phyloP scores from a whole-genome alignment of 2,888 invertebrate genomes.

The Cetonia aurata region DNA sequence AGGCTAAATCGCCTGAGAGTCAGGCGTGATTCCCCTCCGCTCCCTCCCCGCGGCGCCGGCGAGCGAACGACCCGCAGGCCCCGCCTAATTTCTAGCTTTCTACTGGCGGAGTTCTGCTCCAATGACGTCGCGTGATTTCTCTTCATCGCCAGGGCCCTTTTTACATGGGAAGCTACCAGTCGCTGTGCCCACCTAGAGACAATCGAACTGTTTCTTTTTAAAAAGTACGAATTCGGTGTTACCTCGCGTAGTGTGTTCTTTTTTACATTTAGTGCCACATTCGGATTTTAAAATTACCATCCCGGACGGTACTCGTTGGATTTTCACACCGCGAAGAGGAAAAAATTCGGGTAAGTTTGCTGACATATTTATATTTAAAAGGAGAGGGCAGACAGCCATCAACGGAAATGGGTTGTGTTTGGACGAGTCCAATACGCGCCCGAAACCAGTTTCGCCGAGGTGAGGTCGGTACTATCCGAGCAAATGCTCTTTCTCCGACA shows the following conservation, averaged over 20 bases:
- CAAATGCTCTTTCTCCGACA: constrained; percentile 35
- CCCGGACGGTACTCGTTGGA: neutral
- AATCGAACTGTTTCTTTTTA: constrained; percentile 50
- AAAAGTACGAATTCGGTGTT: constrained; percentile 46
- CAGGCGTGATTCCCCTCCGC: constrained; percentile 29
- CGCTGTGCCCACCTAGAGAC: constrained; percentile 55
- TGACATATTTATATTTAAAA: constrained; percentile 36
- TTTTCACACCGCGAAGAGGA: neutral
- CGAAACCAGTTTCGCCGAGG: constrained; percentile 58
- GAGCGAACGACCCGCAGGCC: constrained; percentile 48
- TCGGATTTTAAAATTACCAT: constrained; percentile 38
- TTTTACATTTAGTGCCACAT: constrained; percentile 7
- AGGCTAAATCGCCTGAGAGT: neutral
- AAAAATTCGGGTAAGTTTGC: constrained; percentile 42
- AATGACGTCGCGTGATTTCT: constrained; percentile 49
- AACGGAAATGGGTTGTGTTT: constrained; percentile 59
- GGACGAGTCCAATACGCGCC: constrained; percentile 60
- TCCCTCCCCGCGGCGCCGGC: constrained; percentile 13
- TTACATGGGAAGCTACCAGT: constrained; percentile 55
- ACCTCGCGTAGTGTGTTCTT: constrained; percentile 13
- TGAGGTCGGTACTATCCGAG: constrained; percentile 55
- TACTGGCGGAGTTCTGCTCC: constrained; percentile 52
- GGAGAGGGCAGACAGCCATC: constrained; percentile 56
- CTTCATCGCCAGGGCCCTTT: constrained; percentile 51
- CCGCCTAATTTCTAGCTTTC: constrained; percentile 51